phyloP scores from a whole-genome alignment of 2,888 invertebrate species.

The Megaustenia siamemsis region DNA sequence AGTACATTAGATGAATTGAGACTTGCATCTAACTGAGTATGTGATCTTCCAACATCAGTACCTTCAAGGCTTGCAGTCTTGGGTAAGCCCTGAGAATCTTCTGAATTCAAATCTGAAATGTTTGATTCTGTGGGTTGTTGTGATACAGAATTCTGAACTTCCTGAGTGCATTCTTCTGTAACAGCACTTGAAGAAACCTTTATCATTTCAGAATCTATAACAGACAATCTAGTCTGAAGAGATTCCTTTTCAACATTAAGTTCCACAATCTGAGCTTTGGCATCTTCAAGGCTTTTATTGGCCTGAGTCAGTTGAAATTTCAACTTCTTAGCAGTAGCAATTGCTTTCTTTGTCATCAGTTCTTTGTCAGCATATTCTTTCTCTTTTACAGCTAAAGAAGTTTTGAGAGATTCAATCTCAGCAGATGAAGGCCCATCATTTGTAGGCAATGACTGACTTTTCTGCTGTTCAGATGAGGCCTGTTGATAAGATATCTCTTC shows the following conservation, averaged over 20 bases:
- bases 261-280: slow-evolving; percentile 53
- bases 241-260: slow-evolving; percentile 52
- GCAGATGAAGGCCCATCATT: slow-evolving; percentile 28
- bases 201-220: slow-evolving; percentile 11
- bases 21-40: not conserved
- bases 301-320: slow-evolving; percentile 70
- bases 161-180: not conserved
- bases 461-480: slow-evolving; percentile 41
- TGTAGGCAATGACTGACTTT: slow-evolving; percentile 38
- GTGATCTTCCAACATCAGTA: slow-evolving; percentile 2
- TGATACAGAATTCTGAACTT: not conserved
- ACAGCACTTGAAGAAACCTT: slow-evolving; percentile 6
- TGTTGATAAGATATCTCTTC: slow-evolving; percentile 56
- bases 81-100: not conserved
- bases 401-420: slow-evolving; percentile 56
- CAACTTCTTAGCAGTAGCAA: slow-evolving; percentile 74
- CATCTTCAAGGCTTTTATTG: slow-evolving; percentile 55
- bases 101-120: not conserved
- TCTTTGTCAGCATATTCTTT: slow-evolving; percentile 66
- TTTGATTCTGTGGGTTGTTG: not conserved
- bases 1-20: not conserved
- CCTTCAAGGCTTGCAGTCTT: not conserved
- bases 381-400: slow-evolving; percentile 58
- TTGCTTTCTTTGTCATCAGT: slow-evolving; percentile 69
- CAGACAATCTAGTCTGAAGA: slow-evolving; percentile 43